phyloP scores from a whole-genome alignment of 2,888 invertebrate species.

The Fragum sueziense region DNA sequence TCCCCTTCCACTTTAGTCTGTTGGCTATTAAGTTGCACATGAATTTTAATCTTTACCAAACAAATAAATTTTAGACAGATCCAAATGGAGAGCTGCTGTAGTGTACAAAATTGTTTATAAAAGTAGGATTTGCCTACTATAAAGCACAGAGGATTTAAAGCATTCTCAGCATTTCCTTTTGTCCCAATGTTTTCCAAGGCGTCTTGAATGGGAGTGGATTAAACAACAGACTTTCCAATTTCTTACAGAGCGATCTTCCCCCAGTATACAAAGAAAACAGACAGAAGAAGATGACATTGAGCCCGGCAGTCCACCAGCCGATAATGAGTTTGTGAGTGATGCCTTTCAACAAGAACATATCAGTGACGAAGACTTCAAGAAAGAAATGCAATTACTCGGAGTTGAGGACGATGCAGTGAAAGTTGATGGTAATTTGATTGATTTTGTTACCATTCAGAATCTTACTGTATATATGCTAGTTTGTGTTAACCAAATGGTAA shows the following conservation, averaged over 20 bases:
- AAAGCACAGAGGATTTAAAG: no score
- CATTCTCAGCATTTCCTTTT: not conserved
- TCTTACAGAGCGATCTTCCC: constrained; percentile 53
- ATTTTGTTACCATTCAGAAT: no score
- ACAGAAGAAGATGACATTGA: constrained; percentile 65
- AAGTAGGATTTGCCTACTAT: no score
- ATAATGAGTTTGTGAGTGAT: constrained; percentile 90
- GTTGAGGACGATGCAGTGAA: constrained; percentile 83
- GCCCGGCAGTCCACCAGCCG: constrained; percentile 69
- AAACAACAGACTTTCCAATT: not conserved
- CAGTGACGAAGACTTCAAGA: constrained; percentile 83
- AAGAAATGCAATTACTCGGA: constrained; percentile 89
- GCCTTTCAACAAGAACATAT: constrained; percentile 85
- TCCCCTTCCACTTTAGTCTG: no score
- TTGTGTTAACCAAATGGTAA: no score
- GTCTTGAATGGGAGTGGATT: not conserved
- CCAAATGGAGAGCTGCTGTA: no score
- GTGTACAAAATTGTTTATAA: no score
- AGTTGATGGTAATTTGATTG: constrained; percentile 52
- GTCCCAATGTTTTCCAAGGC: not conserved
- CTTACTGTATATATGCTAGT: no score
- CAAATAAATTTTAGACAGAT: no score
- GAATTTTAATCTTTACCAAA: no score
- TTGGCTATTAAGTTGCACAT: no score
- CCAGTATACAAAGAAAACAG: constrained; percentile 44